Percentiles rank a stretch among this genome's conserved stretches.
Conservation (phyloP, 1,140 invertebrate species). For the Nasonia giraulti region DNA sequence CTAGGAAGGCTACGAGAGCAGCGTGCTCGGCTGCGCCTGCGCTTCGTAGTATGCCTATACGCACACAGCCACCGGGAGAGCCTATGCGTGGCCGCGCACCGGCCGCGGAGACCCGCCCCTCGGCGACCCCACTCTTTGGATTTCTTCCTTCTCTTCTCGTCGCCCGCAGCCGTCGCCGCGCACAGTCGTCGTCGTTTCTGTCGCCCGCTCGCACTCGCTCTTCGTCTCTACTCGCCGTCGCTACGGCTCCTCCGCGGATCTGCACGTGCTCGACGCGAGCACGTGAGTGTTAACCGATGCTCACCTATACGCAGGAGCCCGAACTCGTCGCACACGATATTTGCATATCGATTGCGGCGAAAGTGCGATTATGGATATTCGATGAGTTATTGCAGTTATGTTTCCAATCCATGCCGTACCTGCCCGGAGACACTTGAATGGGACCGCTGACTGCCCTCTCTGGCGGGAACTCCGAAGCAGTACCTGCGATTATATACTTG, state of each 20-base stretch:
- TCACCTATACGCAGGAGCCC: too few species aligned
- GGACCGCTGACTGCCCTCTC: slow-evolving; percentile 25
- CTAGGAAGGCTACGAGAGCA: slow-evolving; percentile 12
- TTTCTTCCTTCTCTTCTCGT: slow-evolving; percentile 48
- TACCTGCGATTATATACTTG: not conserved
- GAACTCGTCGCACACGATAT: too few species aligned
- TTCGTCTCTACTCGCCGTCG: slow-evolving; percentile 4
- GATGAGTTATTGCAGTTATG: not conserved
- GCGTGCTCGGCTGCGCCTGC: slow-evolving; percentile 42
- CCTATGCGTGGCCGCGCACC: slow-evolving; percentile 57
- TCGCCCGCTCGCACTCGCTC: slow-evolving; percentile 52
- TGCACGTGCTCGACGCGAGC: slow-evolving; percentile 40
- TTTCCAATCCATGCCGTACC: too few species aligned
- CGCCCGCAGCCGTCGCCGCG: not conserved
- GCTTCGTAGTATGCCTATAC: slow-evolving; percentile 32
- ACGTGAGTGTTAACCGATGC: not conserved
- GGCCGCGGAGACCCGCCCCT: slow-evolving; percentile 65
- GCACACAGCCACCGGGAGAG: slow-evolving; percentile 52
- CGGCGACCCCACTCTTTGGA: slow-evolving; percentile 59
- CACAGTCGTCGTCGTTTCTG: slow-evolving; percentile 9
- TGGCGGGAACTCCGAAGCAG: not conserved
- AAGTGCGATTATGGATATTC: not conserved
- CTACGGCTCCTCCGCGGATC: not conserved
- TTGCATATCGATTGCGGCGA: too few species aligned
- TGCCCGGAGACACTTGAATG: not conserved